Percentiles rank a stretch among this genome's conserved stretches.
These are phyloP conservation scores for Troides helena DNA, from an alignment of 2,888 invertebrate genomes.

Conservation along the genomic window DNA sequence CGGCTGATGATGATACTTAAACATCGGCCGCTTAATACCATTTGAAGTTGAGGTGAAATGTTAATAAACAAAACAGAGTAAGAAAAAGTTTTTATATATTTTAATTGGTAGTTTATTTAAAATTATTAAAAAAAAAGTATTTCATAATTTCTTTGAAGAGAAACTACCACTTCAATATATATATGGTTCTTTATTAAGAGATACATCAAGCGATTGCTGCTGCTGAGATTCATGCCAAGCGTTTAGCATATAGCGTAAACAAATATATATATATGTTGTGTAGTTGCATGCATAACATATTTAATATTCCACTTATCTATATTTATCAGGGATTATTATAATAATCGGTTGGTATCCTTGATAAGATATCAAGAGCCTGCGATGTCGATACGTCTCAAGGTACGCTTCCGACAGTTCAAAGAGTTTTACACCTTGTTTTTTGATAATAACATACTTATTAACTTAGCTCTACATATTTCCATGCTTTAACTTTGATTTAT, in stretches of 20 bases:
- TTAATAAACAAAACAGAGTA: too few relatives aligned
- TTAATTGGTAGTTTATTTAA: too few relatives aligned
- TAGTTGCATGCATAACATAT: neutral
- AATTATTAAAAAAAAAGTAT: too few relatives aligned
- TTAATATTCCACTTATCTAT: constrained; percentile 3
- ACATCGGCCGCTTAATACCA: too few relatives aligned
- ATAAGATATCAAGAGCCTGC: constrained; percentile 18
- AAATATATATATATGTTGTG: neutral
- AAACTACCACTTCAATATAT: too few relatives aligned
- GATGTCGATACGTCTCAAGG: constrained; percentile 14
- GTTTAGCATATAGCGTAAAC: neutral
- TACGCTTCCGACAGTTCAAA: constrained; percentile 14
- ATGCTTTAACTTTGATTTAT: neutral
- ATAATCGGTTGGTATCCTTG: constrained; percentile 15
- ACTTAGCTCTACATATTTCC: neutral
- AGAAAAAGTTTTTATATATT: too few relatives aligned
- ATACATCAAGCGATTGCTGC: too few relatives aligned
- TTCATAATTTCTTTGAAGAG: too few relatives aligned
- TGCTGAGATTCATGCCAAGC: too few relatives aligned
- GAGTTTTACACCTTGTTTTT: constrained; percentile 14
- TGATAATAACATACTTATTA: constrained; percentile 34
- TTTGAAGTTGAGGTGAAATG: too few relatives aligned
- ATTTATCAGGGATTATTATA: constrained; percentile 17
- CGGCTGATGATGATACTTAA: too few relatives aligned
- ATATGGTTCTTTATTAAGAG: too few relatives aligned